Evolutionary conservation across 1,140 invertebrate species (phyloP).

Genomic region (Araneus ventricosus): DNA sequence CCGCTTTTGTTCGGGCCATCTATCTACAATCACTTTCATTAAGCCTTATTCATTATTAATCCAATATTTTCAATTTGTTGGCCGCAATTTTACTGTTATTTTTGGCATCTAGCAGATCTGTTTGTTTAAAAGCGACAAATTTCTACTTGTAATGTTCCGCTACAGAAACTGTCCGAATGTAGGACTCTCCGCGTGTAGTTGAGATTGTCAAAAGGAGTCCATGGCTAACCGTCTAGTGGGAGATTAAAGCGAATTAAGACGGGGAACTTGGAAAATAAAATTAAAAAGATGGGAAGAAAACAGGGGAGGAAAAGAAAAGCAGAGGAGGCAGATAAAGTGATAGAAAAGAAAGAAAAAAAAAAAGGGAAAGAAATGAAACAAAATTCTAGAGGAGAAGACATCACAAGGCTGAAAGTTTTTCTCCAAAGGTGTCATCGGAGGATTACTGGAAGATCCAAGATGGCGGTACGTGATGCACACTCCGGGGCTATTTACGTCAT

Average conservation of each 20-base stretch:
- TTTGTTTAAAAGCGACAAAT: background rate
- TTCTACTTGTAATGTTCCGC: background rate
- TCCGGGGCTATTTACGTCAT: conserved; percentile 68
- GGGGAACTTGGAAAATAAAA: background rate
- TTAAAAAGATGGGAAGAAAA: background rate
- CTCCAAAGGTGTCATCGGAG: conserved; percentile 31
- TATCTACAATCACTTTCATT: too few relatives aligned
- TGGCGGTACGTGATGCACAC: conserved; percentile 58
- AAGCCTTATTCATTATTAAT: background rate
- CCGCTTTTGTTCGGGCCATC: too few relatives aligned
- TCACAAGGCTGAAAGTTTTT: conserved; percentile 33
- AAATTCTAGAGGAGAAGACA: conserved; percentile 30
- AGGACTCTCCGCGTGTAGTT: conserved; percentile 1
- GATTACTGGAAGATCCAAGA: conserved; percentile 72
- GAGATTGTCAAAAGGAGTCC: background rate
- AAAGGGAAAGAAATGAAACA: background rate
- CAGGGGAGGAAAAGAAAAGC: background rate
- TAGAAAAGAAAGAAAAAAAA: background rate
- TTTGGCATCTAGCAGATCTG: background rate
- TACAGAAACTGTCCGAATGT: background rate
- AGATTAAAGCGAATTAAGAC: background rate
- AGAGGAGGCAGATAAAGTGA: background rate
- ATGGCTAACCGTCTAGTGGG: background rate
- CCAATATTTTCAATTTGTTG: background rate
- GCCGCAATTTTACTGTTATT: background rate